phyloP scores from a whole-genome alignment of 92 coral and sea anemone genomes.

The Montipora capitata region DNA sequence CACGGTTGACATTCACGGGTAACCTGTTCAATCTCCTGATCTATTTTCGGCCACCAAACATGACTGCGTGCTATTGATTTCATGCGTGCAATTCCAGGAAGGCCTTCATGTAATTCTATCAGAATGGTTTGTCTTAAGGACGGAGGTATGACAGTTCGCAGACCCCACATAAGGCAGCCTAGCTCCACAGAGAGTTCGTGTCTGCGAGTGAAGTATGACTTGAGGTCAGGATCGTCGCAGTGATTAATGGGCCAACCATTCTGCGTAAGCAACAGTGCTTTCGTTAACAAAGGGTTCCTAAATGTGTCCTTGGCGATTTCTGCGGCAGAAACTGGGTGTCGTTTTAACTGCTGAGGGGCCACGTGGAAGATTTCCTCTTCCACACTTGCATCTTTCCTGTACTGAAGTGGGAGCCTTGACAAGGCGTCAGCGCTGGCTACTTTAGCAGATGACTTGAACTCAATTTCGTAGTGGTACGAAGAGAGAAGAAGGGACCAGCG shows the following conservation, averaged over 20 bases:
- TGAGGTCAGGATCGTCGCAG: constrained; percentile 28
- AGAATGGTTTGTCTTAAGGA: constrained; percentile 3
- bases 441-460: too few species aligned
- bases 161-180: constrained; percentile 51
- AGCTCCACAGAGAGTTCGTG: constrained; percentile 63
- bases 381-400: too few species aligned
- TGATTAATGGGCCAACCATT: constrained; percentile 12
- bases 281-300: neutral
- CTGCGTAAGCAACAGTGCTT: neutral
- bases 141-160: constrained; percentile 41
- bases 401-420: too few species aligned
- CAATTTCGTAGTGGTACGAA: too few species aligned
- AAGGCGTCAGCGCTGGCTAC: too few species aligned
- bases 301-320: constrained; percentile 18
- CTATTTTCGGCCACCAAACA: too few species aligned
- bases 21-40: too few species aligned
- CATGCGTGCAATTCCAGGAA: neutral
- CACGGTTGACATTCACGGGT: too few species aligned
- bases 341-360: constrained; percentile 18
- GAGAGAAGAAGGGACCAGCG: too few species aligned
- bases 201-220: constrained; percentile 42
- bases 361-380: too few species aligned
- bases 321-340: constrained; percentile 46
- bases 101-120: neutral
- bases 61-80: neutral